These are phyloP conservation scores for Phragmatobia fuliginosa DNA, from an alignment of 2,888 invertebrate species.

Conservation along the genomic window DNA sequence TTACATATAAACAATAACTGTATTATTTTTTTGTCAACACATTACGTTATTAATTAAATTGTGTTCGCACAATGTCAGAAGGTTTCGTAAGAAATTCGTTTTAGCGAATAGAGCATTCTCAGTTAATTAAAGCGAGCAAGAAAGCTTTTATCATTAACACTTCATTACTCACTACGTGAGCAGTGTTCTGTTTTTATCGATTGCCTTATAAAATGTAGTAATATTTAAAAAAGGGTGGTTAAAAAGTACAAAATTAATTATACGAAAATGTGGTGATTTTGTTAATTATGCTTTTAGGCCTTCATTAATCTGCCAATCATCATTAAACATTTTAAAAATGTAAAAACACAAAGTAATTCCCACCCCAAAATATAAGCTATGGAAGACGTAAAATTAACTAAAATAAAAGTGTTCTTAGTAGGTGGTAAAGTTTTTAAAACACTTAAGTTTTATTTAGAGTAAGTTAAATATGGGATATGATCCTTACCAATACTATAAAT, in stretches of 20 bases:
- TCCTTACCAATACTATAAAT: too few relatives aligned
- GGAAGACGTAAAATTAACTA: too few relatives aligned
- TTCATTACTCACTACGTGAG: conserved; percentile 40
- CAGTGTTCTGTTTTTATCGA: conserved; percentile 6
- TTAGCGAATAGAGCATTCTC: neutral
- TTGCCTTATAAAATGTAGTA: neutral
- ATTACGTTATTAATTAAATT: neutral
- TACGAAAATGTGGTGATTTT: neutral
- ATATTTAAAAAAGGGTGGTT: too few relatives aligned
- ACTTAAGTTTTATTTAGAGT: too few relatives aligned
- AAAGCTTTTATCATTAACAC: conserved; percentile 49
- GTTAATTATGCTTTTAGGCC: neutral
- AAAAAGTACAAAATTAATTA: too few relatives aligned
- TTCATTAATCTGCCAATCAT: neutral
- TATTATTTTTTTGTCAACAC: neutral
- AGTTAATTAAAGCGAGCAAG: conserved; percentile 23
- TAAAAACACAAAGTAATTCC: neutral
- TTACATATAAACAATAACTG: neutral
- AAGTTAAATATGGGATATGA: too few relatives aligned
- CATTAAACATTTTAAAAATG: neutral
- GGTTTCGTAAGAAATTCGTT: neutral
- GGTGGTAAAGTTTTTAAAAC: too few relatives aligned
- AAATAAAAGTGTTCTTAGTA: too few relatives aligned
- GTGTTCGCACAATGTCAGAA: neutral
- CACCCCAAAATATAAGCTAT: neutral